Evolutionary conservation across 2,888 invertebrate species (phyloP).

Genomic region (Agonopterix arenella): DNA sequence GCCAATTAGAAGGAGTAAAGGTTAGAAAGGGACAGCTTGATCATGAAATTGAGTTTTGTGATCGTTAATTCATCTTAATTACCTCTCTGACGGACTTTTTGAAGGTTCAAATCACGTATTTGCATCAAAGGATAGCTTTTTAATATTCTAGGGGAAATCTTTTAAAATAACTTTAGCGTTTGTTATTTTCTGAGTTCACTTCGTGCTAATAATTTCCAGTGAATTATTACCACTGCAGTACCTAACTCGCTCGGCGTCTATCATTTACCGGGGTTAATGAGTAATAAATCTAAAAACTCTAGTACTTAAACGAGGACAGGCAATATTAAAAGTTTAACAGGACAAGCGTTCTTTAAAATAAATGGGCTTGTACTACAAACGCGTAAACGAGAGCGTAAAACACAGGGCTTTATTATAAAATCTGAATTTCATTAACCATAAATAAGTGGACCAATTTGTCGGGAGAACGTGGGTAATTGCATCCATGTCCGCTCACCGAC

Average conservation of each 20-base stretch:
- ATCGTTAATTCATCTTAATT: conserved; percentile 60
- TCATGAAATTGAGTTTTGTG: conserved; percentile 34
- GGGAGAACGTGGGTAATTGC: conserved; percentile 37
- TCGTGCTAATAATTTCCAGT: background rate
- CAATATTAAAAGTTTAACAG: conserved; percentile 26
- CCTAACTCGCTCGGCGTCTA: conserved; percentile 10
- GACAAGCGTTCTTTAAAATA: conserved; percentile 29
- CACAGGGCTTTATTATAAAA: conserved; percentile 44
- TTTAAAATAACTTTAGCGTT: background rate
- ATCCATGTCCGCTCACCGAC: conserved; percentile 21
- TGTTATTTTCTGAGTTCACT: background rate
- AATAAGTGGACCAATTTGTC: conserved; percentile 51
- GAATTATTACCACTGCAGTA: conserved; percentile 4
- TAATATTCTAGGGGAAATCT: background rate
- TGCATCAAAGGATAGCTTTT: conserved; percentile 10
- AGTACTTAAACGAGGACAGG: conserved; percentile 8
- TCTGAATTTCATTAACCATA: conserved; percentile 57
- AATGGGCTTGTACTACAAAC: conserved; percentile 40
- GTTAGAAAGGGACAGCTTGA: conserved; percentile 1
- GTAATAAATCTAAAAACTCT: conserved; percentile 21
- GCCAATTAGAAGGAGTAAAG: conserved; percentile 37
- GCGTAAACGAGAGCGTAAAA: conserved; percentile 43
- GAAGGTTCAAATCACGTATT: conserved; percentile 27
- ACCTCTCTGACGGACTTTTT: conserved; percentile 46
- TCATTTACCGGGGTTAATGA: conserved; percentile 22